A percentile compares a stretch with the other conserved stretches of the same genome.
Evolutionary conservation across 2,113 vertebrate genomes (phyloP).

Genomic region (Anthoscopus minutus): DNA sequence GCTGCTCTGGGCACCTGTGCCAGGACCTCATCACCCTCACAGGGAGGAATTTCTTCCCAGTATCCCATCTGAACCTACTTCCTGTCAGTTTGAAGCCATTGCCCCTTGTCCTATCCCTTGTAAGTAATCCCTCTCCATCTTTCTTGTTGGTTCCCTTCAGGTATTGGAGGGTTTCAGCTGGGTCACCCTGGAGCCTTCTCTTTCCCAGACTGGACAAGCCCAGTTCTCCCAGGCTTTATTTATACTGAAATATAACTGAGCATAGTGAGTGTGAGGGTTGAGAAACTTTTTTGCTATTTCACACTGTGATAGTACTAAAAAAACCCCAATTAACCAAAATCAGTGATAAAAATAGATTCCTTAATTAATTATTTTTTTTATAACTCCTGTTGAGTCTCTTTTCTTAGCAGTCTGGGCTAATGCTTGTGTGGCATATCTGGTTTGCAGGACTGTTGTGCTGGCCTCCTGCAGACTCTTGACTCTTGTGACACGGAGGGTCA

Average conservation of each 20-base stretch:
- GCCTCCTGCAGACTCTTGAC: not conserved
- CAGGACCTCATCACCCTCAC: not conserved
- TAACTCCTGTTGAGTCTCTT: not conserved
- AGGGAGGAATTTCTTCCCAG: rapidly evolving
- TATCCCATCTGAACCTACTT: too few relatives aligned
- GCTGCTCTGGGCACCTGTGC: not conserved
- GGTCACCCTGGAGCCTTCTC: not conserved
- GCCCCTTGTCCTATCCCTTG: not conserved
- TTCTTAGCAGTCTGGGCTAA: not conserved
- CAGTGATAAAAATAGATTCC: not conserved
- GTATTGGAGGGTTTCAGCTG: not conserved
- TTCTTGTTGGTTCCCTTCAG: not conserved
- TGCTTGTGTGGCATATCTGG: not conserved
- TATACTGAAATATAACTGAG: not conserved
- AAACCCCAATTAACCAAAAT: not conserved
- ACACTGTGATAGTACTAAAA: not conserved
- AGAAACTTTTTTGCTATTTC: not conserved
- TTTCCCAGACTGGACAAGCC: not conserved
- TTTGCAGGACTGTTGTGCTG: not conserved
- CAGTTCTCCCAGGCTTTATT: not conserved
- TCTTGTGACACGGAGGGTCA: not conserved
- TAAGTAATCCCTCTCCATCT: not conserved
- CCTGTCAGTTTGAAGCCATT: not conserved
- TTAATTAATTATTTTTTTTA: not conserved
- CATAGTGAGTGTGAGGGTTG: rapidly evolving